A percentile compares a stretch with the other conserved stretches of the same genome.
phyloP scores from a whole-genome alignment of 2,113 vertebrate species.

The Zapornia atra region DNA sequence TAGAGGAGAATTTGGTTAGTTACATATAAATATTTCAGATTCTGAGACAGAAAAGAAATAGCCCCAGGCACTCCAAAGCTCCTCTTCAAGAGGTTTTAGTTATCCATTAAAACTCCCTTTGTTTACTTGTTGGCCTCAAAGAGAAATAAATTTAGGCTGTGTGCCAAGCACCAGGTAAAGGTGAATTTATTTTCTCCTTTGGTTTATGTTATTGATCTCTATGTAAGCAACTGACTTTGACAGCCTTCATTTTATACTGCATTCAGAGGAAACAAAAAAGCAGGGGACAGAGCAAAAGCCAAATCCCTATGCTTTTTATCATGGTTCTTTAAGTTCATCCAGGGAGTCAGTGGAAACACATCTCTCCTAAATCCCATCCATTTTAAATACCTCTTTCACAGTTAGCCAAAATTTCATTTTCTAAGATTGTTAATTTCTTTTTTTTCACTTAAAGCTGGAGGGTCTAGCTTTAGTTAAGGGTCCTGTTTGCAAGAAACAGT shows the following conservation, averaged over 20 bases:
- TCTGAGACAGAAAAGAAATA: background rate
- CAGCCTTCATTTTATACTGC: background rate
- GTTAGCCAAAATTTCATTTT: background rate
- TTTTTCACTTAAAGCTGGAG: background rate
- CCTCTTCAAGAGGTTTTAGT: background rate
- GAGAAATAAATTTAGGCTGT: background rate
- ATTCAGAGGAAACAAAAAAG: background rate
- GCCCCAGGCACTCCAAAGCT: background rate
- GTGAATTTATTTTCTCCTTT: background rate
- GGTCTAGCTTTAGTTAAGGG: background rate
- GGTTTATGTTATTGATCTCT: background rate
- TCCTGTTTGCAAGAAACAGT: background rate
- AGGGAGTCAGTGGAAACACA: background rate
- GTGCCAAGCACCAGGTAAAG: background rate
- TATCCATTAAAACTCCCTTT: background rate
- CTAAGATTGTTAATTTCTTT: background rate
- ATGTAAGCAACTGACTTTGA: background rate
- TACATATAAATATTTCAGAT: background rate
- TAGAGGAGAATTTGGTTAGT: background rate
- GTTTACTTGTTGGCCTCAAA: constrained; percentile 2
- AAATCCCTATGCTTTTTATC: background rate
- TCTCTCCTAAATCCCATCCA: background rate
- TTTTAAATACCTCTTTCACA: background rate
- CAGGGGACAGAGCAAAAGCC: background rate
- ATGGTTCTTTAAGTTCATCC: background rate